Conservation (phyloP, 2,888 invertebrate species). For the Andrena chrysosceles region DNA sequence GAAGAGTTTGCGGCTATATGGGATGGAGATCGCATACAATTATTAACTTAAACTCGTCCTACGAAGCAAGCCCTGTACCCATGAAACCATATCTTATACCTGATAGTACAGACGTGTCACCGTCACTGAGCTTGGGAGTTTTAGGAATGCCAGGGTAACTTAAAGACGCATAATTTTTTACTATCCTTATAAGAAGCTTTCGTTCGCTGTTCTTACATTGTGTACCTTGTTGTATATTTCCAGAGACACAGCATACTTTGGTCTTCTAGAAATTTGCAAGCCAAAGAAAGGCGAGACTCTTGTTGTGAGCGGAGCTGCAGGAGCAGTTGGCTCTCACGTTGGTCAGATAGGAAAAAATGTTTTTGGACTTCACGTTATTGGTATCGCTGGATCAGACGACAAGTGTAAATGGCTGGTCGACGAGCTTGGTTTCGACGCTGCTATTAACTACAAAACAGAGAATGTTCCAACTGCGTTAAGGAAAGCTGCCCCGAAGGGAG, state of each 20-base stretch:
- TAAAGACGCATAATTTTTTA: background rate
- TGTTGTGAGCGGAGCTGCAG: constrained; percentile 91
- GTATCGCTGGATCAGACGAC: constrained; percentile 89
- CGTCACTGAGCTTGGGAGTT: constrained; percentile 88
- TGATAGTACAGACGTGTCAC: constrained; percentile 87
- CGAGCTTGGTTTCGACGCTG: constrained; percentile 89
- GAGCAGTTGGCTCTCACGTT: constrained; percentile 92
- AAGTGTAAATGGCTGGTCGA: constrained; percentile 90
- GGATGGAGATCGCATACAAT: constrained; percentile 90
- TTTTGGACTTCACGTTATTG: constrained; percentile 89
- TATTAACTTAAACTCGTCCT: constrained; percentile 75
- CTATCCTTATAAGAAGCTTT: background rate
- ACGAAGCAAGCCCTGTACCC: fast-evolving
- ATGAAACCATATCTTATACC: constrained; percentile 85
- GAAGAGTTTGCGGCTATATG: constrained; percentile 87
- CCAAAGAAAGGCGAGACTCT: constrained; percentile 91
- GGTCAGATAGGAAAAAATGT: constrained; percentile 92
- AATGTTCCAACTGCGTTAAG: constrained; percentile 86
- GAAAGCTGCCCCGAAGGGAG: constrained; percentile 89
- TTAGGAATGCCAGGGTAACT: constrained; percentile 91
- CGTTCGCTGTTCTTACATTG: background rate
- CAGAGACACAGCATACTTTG: constrained; percentile 92
- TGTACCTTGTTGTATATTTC: constrained; percentile 20
- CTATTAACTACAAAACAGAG: constrained; percentile 90
- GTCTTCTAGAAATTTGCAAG: constrained; percentile 89